Percentiles rank a stretch among this genome's conserved stretches.
Conservation (phyloP, 1,140 invertebrate genomes). For the Cydia amplana region DNA sequence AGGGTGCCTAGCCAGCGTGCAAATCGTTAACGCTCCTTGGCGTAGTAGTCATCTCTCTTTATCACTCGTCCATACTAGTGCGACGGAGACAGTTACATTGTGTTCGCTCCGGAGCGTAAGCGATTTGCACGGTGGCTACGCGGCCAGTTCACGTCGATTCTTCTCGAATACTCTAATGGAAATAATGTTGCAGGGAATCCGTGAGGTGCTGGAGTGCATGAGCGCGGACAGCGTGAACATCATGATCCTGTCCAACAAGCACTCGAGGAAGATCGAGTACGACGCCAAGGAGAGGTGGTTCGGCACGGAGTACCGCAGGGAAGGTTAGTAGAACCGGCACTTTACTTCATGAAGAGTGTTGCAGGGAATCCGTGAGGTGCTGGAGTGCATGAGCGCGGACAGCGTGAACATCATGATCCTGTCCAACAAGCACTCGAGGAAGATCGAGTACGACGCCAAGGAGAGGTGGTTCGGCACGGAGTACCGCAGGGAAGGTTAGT, state of each 20-base stretch:
- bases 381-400: conserved; percentile 84
- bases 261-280: conserved; percentile 80
- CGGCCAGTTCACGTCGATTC: too few species aligned
- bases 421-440: conserved; percentile 81
- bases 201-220: conserved; percentile 83
- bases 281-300: conserved; percentile 87
- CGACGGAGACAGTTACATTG: too few species aligned
- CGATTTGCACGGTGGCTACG: too few species aligned
- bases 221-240: conserved; percentile 87
- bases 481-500: conserved; percentile 79
- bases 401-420: conserved; percentile 88
- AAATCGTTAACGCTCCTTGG: too few species aligned
- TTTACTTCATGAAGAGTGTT: too few species aligned
- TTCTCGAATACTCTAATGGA: too few species aligned
- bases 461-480: conserved; percentile 88
- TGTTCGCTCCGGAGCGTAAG: too few species aligned
- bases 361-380: conserved; percentile 81
- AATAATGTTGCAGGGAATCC: conserved; percentile 76
- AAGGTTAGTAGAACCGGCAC: conserved; percentile 52
- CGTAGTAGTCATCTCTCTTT: too few species aligned
- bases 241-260: conserved; percentile 83
- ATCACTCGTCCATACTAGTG: too few species aligned
- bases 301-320: conserved; percentile 82
- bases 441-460: conserved; percentile 81
- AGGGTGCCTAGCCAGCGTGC: too few species aligned